phyloP scores from a whole-genome alignment of 2,888 invertebrate genomes.

The Limenitis camilla region DNA sequence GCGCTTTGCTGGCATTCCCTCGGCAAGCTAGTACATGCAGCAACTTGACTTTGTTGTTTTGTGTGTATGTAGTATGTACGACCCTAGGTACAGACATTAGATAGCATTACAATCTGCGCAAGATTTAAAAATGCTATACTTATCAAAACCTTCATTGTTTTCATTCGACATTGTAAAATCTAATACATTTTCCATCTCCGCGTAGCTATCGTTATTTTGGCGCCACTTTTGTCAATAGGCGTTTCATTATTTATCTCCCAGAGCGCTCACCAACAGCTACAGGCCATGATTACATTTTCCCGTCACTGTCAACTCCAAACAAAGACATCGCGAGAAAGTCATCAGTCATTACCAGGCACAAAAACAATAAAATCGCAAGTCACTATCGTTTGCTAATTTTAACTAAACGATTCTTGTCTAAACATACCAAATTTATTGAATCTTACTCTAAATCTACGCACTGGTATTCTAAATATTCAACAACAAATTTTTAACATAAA shows the following conservation, averaged over 20 bases:
- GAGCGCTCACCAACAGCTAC: conserved; percentile 26
- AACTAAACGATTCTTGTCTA: conserved; percentile 39
- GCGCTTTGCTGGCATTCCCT: background rate
- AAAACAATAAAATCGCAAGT: conserved; percentile 65
- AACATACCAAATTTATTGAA: background rate
- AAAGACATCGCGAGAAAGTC: conserved; percentile 64
- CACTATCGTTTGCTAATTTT: conserved; percentile 64
- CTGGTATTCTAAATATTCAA: too few species aligned
- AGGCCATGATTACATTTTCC: conserved; percentile 64
- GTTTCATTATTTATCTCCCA: conserved; percentile 30
- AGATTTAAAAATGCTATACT: background rate
- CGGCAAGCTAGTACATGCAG: background rate
- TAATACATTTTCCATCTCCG: conserved; percentile 4
- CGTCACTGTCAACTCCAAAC: conserved; percentile 61
- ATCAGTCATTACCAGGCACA: conserved; percentile 68
- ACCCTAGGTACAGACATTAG: background rate
- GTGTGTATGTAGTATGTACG: background rate
- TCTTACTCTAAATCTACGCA: too few species aligned
- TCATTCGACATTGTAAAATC: background rate
- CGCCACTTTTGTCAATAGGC: conserved; percentile 24
- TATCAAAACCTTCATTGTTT: background rate
- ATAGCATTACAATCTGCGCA: background rate
- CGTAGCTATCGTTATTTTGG: conserved; percentile 9
- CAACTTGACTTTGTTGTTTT: background rate
- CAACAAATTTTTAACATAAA: too few species aligned